Conservation (phyloP, 2,888 invertebrate genomes). For the Girardia tigrina region DNA sequence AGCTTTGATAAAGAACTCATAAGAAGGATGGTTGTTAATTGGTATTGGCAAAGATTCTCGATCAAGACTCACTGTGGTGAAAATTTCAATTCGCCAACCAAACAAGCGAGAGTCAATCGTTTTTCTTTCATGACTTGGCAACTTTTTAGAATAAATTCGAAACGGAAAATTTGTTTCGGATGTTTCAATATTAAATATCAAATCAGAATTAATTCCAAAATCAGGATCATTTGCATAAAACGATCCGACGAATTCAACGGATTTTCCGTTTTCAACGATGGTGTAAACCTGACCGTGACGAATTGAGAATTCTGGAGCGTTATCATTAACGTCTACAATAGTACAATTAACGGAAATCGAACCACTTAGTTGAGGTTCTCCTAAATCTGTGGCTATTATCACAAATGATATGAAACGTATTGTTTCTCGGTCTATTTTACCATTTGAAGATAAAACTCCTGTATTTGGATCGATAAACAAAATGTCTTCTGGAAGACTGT, state of each 20-base stretch:
- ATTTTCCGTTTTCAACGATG: neutral
- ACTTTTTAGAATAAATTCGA: neutral
- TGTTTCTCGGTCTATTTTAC: constrained; percentile 1
- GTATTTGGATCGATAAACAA: neutral
- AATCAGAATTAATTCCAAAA: neutral
- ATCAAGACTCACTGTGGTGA: neutral
- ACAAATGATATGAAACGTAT: neutral
- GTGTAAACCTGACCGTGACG: neutral
- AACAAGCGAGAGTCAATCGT: neutral
- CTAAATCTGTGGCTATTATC: neutral
- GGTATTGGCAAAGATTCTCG: neutral
- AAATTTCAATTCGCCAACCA: neutral
- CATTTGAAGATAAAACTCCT: neutral
- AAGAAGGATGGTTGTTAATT: neutral
- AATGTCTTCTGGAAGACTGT: neutral
- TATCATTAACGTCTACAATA: neutral
- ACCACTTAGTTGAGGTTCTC: neutral
- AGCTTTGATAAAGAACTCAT: constrained; percentile 8
- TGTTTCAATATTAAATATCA: neutral
- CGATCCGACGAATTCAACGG: neutral
- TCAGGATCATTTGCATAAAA: neutral
- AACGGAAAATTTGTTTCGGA: neutral
- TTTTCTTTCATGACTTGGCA: neutral
- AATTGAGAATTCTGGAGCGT: constrained; percentile 2
- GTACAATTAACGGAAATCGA: neutral